Conservation (phyloP, 2,797 vertebrate genomes). For the Darevskia mixta region DNA sequence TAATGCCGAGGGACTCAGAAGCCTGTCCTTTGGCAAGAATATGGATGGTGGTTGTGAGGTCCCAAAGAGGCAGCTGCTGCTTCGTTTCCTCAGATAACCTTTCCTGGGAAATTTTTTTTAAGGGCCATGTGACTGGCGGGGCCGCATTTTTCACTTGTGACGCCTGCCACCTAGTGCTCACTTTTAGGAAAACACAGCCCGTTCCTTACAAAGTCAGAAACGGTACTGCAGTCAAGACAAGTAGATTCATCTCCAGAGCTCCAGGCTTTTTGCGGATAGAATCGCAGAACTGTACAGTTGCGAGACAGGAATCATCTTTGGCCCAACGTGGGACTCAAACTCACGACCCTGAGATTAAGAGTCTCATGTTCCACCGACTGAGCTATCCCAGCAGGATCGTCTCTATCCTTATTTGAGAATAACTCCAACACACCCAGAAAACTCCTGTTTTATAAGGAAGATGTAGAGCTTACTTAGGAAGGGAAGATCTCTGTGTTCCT, state of each 20-base stretch:
- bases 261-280: no score
- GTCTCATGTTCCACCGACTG: no score
- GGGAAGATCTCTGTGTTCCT: not conserved
- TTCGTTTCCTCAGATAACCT: slow-evolving; percentile 18
- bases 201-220: no score
- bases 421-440: not conserved
- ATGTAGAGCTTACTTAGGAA: not conserved
- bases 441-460: not conserved
- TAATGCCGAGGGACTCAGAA: not conserved
- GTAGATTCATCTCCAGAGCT: no score
- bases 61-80: not conserved
- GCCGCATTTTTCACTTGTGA: slow-evolving; percentile 36
- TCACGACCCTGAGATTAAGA: no score
- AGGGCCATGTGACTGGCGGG: not conserved
- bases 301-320: no score
- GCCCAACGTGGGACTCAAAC: no score
- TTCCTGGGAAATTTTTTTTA: not conserved
- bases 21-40: not conserved
- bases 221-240: no score
- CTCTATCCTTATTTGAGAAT: no score
- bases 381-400: no score
- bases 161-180: slow-evolving; percentile 71
- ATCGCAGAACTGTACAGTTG: no score
- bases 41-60: not conserved
- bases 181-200: not conserved